Conservation (phyloP, 2,888 invertebrate genomes). For the Stratiomys singularior region DNA sequence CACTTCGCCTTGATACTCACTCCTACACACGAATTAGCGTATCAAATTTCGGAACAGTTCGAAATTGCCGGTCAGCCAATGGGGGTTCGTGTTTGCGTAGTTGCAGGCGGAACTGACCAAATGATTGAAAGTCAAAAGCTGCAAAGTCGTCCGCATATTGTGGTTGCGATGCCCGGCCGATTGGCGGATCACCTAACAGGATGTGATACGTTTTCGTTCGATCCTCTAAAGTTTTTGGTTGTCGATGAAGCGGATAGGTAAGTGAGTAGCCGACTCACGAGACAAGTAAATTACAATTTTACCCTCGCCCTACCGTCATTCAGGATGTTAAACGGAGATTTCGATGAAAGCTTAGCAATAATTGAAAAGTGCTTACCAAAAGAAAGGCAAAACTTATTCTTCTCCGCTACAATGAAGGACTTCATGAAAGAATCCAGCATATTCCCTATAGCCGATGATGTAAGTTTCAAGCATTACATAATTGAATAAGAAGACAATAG, state of each 20-base stretch:
- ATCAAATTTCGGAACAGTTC: conserved; percentile 96
- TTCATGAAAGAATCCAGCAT: conserved; percentile 76
- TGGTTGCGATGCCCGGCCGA: conserved; percentile 96
- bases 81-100: conserved; percentile 82
- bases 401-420: conserved; percentile 96
- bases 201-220: conserved; percentile 83
- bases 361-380: conserved; percentile 82
- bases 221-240: conserved; percentile 85
- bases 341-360: conserved; percentile 82
- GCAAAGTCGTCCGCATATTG: conserved; percentile 87
- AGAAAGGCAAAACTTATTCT: conserved; percentile 86
- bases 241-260: conserved; percentile 93
- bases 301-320: neutral
- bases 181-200: conserved; percentile 92
- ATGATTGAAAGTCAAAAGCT: conserved; percentile 87
- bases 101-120: conserved; percentile 97
- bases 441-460: conserved; percentile 71
- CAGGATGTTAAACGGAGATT: conserved; percentile 76
- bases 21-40: conserved; percentile 92
- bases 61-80: conserved; percentile 89
- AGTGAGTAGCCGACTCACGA: neutral
- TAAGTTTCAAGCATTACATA: conserved; percentile 59
- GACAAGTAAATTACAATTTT: too few relatives aligned
- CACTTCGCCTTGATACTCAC: conserved; percentile 95
- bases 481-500: neutral